Evolutionary conservation across 2,113 vertebrate species (phyloP), one percentile per base, ranked within the genome.

Genomic region (Leptocoma aspasia): DNA sequence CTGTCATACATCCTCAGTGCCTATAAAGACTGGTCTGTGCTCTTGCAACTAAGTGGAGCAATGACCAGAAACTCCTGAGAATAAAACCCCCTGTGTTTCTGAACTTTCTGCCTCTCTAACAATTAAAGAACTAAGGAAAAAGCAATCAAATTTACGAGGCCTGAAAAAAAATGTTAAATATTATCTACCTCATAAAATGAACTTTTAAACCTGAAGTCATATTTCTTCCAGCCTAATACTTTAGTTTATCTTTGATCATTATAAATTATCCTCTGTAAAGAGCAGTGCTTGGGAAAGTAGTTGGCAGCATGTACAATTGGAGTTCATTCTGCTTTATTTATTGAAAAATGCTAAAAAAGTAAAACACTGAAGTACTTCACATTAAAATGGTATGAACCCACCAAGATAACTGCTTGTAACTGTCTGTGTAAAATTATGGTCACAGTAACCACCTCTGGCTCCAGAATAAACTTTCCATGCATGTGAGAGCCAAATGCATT

Each of bases 231-330:
- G 93, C 54, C 87, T 95, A 95, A 94, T 95, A 89, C 85, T 97
- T 97, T 75, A 92, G 81, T 95, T 97, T 97, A 97, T 97, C 96
- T 97, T 97, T 98, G 96, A 97, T 97, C 81, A 59, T 95, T 97
- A 93, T 97, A 97, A 97, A 97, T 97, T 95, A 95, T 91, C 82
- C 75, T 89, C 84, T 93, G 68, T 87, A 93, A 97, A 86, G 66
- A 92, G 75, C 57, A 86, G 85, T 70, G 71, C 70, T 95, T 97
- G 91, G 92, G 89, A 97, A 96, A 96, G 93, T 33, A 81, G 72
- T 96, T 97, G 95, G 96, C 92, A 95, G 35, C 11, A 68, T 12
- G 11, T 94, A 86, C 49, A 63, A 63, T 1, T 78, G 65, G 82
- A 92, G 82, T 84, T 97, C 96, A 96, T 95, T 95, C 92, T 79